Conservation (phyloP, 1,140 invertebrate species). For the Pseudomyrmex pallidus region DNA sequence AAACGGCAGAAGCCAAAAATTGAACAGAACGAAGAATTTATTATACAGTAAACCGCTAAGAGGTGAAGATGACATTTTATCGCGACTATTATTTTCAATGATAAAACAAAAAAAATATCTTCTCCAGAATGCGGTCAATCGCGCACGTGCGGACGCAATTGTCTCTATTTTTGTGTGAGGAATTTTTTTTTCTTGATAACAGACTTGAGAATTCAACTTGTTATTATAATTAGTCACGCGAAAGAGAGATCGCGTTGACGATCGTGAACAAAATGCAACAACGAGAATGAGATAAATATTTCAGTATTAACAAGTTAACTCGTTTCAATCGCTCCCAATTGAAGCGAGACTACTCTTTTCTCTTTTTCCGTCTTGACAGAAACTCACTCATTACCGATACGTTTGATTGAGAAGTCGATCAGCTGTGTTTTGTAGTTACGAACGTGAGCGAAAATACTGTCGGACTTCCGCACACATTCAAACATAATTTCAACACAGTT, state of each 20-base stretch:
- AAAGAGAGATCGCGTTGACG: conserved; percentile 3
- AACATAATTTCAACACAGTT: neutral
- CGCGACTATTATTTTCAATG: neutral
- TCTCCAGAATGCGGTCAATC: neutral
- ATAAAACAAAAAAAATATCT: neutral
- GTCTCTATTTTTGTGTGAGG: conserved; percentile 1
- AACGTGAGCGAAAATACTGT: no score
- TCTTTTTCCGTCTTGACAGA: neutral
- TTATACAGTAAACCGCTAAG: neutral
- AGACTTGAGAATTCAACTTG: conserved; percentile 15
- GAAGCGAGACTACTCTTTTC: neutral
- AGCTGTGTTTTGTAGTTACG: neutral
- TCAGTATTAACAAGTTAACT: no score
- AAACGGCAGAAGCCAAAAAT: neutral
- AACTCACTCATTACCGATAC: neutral
- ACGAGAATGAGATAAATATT: no score
- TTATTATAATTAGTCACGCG: neutral
- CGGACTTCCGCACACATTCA: no score
- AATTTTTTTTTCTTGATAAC: conserved; percentile 12
- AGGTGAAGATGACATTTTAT: neutral
- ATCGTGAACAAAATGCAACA: conserved; percentile 25
- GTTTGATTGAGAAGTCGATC: neutral
- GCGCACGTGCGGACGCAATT: neutral
- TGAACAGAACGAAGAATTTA: neutral
- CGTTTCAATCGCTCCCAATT: neutral